Conservation (phyloP, 1,140 invertebrate species). For the Dryas iulia region DNA sequence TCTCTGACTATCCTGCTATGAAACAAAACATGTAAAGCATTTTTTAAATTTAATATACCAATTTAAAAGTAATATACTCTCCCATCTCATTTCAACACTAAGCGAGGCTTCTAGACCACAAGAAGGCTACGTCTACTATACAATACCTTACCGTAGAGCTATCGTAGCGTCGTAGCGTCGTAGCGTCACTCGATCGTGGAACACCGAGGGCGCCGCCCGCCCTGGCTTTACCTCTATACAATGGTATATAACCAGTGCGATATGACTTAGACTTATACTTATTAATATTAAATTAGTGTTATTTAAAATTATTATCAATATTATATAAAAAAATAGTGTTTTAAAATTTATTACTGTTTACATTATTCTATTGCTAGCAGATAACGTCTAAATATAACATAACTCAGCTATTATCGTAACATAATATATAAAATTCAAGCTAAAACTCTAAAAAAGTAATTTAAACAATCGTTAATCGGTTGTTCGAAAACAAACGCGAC, state of each 20-base stretch:
- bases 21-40: no score
- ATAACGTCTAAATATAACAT: not conserved
- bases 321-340: not conserved
- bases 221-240: slow-evolving; percentile 18
- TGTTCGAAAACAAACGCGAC: slow-evolving; percentile 45
- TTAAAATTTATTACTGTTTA: not conserved
- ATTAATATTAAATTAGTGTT: not conserved
- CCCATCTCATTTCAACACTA: not conserved
- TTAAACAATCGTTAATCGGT: slow-evolving; percentile 55
- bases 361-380: not conserved
- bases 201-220: slow-evolving; percentile 49
- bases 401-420: not conserved
- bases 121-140: not conserved
- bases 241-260: slow-evolving; percentile 1
- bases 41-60: not conserved
- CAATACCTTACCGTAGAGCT: not conserved
- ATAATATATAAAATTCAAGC: slow-evolving; percentile 37
- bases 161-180: not conserved
- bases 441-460: slow-evolving; percentile 42
- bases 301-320: not conserved
- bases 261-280: slow-evolving; percentile 2
- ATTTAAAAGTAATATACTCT: not conserved
- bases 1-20: no score
- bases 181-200: slow-evolving; percentile 47
- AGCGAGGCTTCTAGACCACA: not conserved